These are phyloP conservation scores for Camponotus pennsylvanicus DNA, from an alignment of 1,140 invertebrate species.

Conservation along the genomic window DNA sequence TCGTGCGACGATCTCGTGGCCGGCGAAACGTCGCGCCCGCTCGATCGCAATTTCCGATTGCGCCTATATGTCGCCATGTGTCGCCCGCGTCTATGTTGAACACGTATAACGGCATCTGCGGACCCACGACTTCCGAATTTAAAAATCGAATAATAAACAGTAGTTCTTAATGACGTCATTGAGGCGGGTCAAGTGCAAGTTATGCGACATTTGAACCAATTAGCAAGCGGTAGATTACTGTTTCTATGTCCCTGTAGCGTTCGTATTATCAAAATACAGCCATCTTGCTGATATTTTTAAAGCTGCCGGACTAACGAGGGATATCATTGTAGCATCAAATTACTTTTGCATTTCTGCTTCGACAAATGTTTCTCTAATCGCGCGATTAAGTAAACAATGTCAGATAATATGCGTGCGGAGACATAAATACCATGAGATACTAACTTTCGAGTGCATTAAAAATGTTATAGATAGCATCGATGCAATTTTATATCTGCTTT, in stretches of 20 bases:
- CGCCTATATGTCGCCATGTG: constrained; percentile 42
- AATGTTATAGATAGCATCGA: neutral
- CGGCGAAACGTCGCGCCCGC: constrained; percentile 43
- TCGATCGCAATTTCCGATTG: constrained; percentile 67
- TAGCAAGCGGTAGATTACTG: constrained; percentile 22
- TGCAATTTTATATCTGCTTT: neutral
- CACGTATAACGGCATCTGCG: constrained; percentile 51
- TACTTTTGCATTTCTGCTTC: neutral
- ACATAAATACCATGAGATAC: neutral
- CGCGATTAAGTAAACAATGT: neutral
- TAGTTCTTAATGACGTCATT: constrained; percentile 1
- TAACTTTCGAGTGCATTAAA: neutral
- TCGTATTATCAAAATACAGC: neutral
- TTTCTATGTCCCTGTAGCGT: neutral
- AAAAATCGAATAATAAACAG: constrained; percentile 42
- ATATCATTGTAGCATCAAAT: neutral
- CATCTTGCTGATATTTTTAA: neutral
- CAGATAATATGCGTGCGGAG: neutral
- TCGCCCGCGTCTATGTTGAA: neutral
- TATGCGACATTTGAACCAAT: constrained; percentile 39
- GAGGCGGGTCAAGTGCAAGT: neutral
- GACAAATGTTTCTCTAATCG: neutral
- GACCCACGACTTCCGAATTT: constrained; percentile 55
- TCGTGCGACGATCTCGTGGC: constrained; percentile 46
- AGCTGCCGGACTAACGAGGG: neutral